Percentiles rank a stretch among this genome's conserved stretches.
Evolutionary conservation across 2,888 invertebrate species (phyloP).

Genomic region (Lamellibrachia satsuma): DNA sequence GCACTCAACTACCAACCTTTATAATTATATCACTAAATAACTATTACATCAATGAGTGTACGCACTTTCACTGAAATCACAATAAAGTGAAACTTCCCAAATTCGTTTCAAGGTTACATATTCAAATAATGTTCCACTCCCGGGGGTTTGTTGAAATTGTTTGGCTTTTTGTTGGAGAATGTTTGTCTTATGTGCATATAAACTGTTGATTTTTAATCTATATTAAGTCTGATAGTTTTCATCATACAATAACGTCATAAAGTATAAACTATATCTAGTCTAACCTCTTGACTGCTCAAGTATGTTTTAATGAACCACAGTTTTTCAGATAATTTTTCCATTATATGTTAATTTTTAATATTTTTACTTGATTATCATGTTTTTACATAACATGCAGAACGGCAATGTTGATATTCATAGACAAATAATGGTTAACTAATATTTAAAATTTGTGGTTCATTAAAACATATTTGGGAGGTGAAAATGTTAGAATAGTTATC

Average conservation of each 20-base stretch:
- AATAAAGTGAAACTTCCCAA: too few species aligned
- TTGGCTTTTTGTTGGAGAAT: not conserved
- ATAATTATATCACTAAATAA: not conserved
- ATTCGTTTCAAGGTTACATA: too few species aligned
- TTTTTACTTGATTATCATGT: not conserved
- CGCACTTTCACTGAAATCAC: too few species aligned
- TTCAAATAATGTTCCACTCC: not conserved
- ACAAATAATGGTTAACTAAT: not conserved
- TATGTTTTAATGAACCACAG: not conserved
- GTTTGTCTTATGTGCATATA: not conserved
- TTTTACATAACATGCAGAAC: not conserved
- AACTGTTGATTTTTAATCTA: not conserved
- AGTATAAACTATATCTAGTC: not conserved
- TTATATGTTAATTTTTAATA: not conserved
- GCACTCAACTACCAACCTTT: constrained; percentile 21
- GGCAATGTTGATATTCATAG: not conserved
- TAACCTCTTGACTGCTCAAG: not conserved
- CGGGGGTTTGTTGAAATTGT: not conserved
- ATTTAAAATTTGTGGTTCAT: too few species aligned
- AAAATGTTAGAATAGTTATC: too few species aligned
- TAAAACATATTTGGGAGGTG: too few species aligned
- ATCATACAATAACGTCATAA: not conserved
- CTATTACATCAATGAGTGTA: not conserved
- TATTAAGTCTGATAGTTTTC: not conserved
- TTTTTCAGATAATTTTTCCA: not conserved